Base-by-base conservation (phyloP, 2,113 vertebrate species). In the Micronisus gabar region DNA sequence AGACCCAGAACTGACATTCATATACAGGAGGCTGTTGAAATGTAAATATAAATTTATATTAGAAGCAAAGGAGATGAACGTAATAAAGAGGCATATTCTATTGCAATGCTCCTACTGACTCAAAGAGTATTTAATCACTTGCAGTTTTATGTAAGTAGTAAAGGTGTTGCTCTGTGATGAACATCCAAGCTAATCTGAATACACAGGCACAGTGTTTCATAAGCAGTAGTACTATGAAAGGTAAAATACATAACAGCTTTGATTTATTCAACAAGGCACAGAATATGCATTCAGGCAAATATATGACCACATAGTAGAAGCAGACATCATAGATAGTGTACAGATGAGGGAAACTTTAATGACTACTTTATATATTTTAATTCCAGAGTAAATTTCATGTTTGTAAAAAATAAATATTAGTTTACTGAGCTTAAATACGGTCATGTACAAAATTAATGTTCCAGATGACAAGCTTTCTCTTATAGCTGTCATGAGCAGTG, bases 221-320 rank as follows among this genome's bases (percentile, higher is more conserved):
- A 76, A 93, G 55, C 19, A 84, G 10, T 20, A 74, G 10, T 88
- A 50, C 50, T 71, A 11, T 26, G 56, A 81, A 85, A 81, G 26
- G 30, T 81, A 89, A 95, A 90, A 86, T 67, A 53, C 9, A 3
- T 30, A 79, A 30, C 30, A 94, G 20, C 56, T 94, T 85, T 89
- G 45, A 93, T 94, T 89, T 89, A 71, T 93, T 74, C 83, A 87
- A 5, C 30, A 58, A 80, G 53, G 40, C 58, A 62, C n/a, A 83
- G 55, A 88, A 86, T 93, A 95, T 90, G n/a, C 41, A 92, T 86
- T 70, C 71, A 80, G 53, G 71, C 26, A 82, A 96, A 79, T 86
- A 72, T 4, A 86, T 55, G 40, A 50, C 53, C 38, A 73, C 27
- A 22, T 13, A 36, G 30, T 41, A 79, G 45, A 94, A 91, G 48